Evolutionary conservation across 2,888 invertebrate species (phyloP).

Genomic region (Metellina segmentata): DNA sequence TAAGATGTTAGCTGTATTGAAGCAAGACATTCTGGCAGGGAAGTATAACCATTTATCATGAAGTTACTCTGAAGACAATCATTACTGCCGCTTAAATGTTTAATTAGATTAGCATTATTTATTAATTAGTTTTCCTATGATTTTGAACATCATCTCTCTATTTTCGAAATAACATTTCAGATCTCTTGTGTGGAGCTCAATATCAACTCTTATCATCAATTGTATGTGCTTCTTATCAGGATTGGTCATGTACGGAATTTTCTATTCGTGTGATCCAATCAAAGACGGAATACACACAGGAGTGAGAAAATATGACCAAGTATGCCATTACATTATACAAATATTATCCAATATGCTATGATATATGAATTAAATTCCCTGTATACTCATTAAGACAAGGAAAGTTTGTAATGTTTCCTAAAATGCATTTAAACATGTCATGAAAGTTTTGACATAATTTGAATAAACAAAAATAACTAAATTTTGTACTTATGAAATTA

Average conservation of each 20-base stretch:
- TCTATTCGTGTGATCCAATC: constrained; percentile 19
- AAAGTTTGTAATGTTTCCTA: too few relatives aligned
- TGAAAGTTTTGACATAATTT: too few relatives aligned
- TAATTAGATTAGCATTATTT: neutral
- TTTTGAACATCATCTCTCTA: neutral
- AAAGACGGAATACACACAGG: neutral
- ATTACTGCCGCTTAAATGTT: neutral
- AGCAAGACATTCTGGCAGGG: too few relatives aligned
- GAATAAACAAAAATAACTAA: too few relatives aligned
- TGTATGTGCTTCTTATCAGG: neutral
- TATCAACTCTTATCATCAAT: neutral
- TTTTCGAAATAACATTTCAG: neutral
- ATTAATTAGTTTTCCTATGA: neutral
- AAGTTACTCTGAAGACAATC: neutral
- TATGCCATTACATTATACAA: neutral
- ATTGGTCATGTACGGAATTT: neutral
- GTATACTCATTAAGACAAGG: too few relatives aligned
- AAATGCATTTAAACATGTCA: too few relatives aligned
- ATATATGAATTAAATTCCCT: too few relatives aligned
- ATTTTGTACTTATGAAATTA: too few relatives aligned
- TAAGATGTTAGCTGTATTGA: too few relatives aligned
- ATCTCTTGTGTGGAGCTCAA: constrained; percentile 27
- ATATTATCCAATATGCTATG: too few relatives aligned
- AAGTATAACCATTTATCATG: neutral
- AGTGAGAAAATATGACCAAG: constrained; percentile 3